Evolutionary conservation across 2,888 invertebrate species (phyloP).

Genomic region (Muschampia plurimacula): DNA sequence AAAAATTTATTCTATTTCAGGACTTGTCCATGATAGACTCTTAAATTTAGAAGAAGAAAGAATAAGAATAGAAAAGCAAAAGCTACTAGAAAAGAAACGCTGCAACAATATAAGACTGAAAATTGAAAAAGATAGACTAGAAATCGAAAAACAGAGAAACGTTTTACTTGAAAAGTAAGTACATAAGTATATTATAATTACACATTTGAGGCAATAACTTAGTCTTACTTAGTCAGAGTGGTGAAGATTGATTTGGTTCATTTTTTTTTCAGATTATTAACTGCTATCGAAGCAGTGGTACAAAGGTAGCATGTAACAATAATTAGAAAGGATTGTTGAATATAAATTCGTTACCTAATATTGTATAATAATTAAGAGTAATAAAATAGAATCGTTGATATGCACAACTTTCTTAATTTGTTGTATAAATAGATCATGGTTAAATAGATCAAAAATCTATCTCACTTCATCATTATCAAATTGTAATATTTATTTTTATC

Average conservation of each 20-base stretch:
- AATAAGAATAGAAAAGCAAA: slow-evolving; percentile 68
- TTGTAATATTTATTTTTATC: too few species aligned
- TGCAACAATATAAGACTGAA: slow-evolving; percentile 69
- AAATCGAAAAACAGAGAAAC: slow-evolving; percentile 67
- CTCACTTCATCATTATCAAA: too few species aligned
- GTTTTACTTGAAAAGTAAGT: slow-evolving; percentile 65
- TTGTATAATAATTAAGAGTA: too few species aligned
- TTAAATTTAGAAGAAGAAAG: slow-evolving; percentile 67
- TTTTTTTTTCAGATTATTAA: slow-evolving; percentile 55
- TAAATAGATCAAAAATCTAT: too few species aligned
- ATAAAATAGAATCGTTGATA: too few species aligned
- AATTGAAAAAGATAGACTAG: slow-evolving; percentile 66
- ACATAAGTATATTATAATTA: not conserved
- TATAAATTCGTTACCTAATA: too few species aligned
- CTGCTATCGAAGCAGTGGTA: slow-evolving; percentile 63
- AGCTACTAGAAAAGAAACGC: slow-evolving; percentile 66
- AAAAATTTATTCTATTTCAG: slow-evolving; percentile 45
- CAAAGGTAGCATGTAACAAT: slow-evolving; percentile 45
- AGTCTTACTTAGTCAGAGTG: too few species aligned
- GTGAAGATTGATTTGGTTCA: too few species aligned
- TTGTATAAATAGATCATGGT: too few species aligned
- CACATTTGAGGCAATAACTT: too few species aligned
- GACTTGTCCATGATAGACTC: slow-evolving; percentile 64
- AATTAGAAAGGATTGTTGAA: too few species aligned
- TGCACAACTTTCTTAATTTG: too few species aligned